phyloP scores from a whole-genome alignment of 2,797 vertebrate species.

The Takifugu rubripes region DNA sequence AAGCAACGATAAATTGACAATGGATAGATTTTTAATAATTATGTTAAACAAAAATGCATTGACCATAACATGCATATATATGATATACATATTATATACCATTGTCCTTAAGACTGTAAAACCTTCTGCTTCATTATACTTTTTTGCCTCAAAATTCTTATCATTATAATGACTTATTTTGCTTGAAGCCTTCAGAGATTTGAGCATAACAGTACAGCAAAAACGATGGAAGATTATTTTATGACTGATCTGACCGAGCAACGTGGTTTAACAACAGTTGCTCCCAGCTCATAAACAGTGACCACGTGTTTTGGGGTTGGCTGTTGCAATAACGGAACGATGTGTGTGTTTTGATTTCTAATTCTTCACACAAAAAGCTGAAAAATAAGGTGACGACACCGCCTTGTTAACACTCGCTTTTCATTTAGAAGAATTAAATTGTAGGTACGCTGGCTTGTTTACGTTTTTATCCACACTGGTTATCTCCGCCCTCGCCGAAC shows the following conservation, averaged over 20 bases:
- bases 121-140: no score
- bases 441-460: conserved; percentile 55
- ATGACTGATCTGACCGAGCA: background rate
- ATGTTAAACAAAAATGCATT: no score
- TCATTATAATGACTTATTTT: background rate
- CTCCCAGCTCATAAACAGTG: no score
- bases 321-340: background rate
- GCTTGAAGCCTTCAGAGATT: background rate
- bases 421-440: accelerated
- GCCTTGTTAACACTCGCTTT: background rate
- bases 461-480: conserved; percentile 24
- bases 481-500: conserved; percentile 11
- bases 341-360: background rate
- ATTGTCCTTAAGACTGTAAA: no score
- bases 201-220: background rate
- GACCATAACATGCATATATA: background rate
- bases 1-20: background rate
- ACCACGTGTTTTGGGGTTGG: background rate
- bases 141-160: no score
- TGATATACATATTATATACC: no score
- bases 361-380: background rate
- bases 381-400: background rate
- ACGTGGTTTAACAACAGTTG: no score
- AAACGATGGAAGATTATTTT: no score
- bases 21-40: no score